Base-by-base conservation (phyloP, 2,888 invertebrate genomes). In the Ormyrus pomaceus region DNA sequence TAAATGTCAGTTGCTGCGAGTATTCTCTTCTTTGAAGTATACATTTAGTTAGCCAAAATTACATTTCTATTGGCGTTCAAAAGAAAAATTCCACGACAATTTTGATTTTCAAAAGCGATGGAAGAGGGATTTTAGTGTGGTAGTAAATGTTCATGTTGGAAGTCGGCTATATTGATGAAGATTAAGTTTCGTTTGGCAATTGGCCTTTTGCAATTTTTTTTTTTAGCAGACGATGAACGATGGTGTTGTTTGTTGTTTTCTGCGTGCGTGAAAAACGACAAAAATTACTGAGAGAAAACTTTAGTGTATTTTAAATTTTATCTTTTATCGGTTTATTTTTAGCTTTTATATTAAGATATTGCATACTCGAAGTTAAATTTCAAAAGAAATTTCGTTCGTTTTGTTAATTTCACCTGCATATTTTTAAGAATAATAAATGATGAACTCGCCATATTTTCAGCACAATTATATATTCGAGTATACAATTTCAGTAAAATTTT, bases 401-500 rank as follows among this genome's bases (percentile, higher is more conserved):
- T 19, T 19, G 19, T 50, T 68, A 72, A 34, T 19, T 19, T 19
- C 19, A 2, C 19, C 19, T 61, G 61, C 65, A 5, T 46, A 7
- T 68, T 55, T 45, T 59, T 58, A 19, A 71, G 50, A 34, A 2
- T 13, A 46, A 74, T 13, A 11, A 51, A 50, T 8, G 51, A 50
- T 8, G 51, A 69, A 62, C 19, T 19, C 19, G 19, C 19, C 1
- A 19, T 19, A 19, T 19, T 19, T 19, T 19, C 19, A 19, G 19
- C 19, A 19, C 1, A 19, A 19, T 19, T 19, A 19, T 19, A 10
- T 7, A 50, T 13, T 75, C 58, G 19, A 74, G 73, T 74, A 70
- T 65, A 75, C 79, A 5, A 70, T 62, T 51, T 73, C 58, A 9
- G 66, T 70, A 46, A 51, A 58, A 48, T 74, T 70, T 79, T 69